These are phyloP conservation scores for Sylvicola fuscatus DNA, from an alignment of 2,888 invertebrate species.

Conservation along the genomic window DNA sequence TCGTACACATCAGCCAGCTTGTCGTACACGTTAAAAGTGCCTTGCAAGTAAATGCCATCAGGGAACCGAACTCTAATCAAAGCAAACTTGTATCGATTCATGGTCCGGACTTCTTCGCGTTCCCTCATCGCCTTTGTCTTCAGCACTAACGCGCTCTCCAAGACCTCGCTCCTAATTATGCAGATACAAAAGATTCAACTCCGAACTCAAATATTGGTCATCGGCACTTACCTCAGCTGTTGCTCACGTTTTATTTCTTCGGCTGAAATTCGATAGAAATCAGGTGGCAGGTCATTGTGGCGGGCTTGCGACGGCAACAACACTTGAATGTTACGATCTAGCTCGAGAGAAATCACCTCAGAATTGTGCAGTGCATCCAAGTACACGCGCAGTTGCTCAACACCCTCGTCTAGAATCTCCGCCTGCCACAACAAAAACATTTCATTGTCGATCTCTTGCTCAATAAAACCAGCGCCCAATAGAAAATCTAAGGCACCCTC, in stretches of 20 bases:
- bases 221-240: constrained; percentile 34
- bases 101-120: constrained; percentile 60
- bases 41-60: constrained; percentile 65
- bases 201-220: background rate
- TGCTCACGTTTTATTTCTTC: constrained; percentile 76
- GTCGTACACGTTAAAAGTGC: constrained; percentile 75
- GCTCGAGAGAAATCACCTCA: constrained; percentile 59
- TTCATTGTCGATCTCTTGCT: constrained; percentile 37
- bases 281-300: constrained; percentile 50
- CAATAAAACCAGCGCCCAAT: constrained; percentile 61
- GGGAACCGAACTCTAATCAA: constrained; percentile 76
- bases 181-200: constrained; percentile 1
- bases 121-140: constrained; percentile 92
- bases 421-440: constrained; percentile 44
- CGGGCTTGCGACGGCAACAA: constrained; percentile 53
- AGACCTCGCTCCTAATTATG: constrained; percentile 39
- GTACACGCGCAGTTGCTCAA: constrained; percentile 32
- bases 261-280: constrained; percentile 61
- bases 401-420: constrained; percentile 29
- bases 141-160: constrained; percentile 64
- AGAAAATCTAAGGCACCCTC: constrained; percentile 69
- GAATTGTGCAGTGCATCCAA: constrained; percentile 59
- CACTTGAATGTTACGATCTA: constrained; percentile 77
- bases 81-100: constrained; percentile 67
- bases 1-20: constrained; percentile 49